Conservation (phyloP, 2,888 invertebrate species). For the Nemotelus pantherinus region DNA sequence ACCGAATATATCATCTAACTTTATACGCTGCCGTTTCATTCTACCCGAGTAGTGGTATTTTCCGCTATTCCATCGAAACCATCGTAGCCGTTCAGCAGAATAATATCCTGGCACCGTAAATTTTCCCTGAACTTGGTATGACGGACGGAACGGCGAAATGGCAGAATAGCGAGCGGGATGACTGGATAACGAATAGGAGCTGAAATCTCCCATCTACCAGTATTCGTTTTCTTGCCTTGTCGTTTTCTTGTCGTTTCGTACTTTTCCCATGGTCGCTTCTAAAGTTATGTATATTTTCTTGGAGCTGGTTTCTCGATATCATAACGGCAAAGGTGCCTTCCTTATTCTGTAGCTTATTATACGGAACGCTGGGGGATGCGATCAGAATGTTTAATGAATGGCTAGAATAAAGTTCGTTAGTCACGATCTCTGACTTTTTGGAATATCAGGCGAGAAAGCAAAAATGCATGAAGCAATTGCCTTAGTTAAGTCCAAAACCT, state of each 20-base stretch:
- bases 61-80: slow-evolving; percentile 36
- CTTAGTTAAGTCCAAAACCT: background rate
- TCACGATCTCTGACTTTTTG: slow-evolving; percentile 37
- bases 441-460: slow-evolving; percentile 34
- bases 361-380: slow-evolving; percentile 40
- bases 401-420: slow-evolving; percentile 45
- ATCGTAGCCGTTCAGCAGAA: slow-evolving; percentile 29
- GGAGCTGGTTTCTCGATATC: slow-evolving; percentile 41
- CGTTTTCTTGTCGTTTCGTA: slow-evolving; percentile 24
- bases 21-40: slow-evolving; percentile 32
- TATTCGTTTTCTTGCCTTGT: background rate
- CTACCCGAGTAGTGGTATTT: slow-evolving; percentile 30
- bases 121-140: slow-evolving; percentile 37
- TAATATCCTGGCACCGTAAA: slow-evolving; percentile 37
- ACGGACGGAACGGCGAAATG: slow-evolving; percentile 33
- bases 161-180: slow-evolving; percentile 1
- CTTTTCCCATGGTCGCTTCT: background rate
- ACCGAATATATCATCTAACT: slow-evolving; percentile 34
- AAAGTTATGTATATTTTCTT: slow-evolving; percentile 41
- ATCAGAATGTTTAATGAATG: slow-evolving; percentile 47
- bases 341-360: slow-evolving; percentile 34
- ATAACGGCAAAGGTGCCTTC: slow-evolving; percentile 37
- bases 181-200: slow-evolving; percentile 36
- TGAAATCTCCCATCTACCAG: slow-evolving; percentile 37
- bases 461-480: slow-evolving; percentile 41